Evolutionary conservation across 1,140 invertebrate species (phyloP), one percentile per base, ranked within the genome.

Genomic region (Drosophila repletoides): DNA sequence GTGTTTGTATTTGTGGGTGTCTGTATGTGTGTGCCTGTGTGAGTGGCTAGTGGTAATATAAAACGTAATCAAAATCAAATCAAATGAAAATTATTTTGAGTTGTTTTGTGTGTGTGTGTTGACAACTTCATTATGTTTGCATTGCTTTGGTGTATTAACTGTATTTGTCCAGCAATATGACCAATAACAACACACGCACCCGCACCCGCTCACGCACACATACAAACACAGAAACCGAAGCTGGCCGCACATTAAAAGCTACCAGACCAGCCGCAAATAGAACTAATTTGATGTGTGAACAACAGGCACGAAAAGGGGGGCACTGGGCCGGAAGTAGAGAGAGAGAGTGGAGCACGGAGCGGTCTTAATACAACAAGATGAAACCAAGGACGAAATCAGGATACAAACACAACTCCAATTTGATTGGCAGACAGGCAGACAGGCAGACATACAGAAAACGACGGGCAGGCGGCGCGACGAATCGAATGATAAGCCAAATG

Each of bases 71-170:
- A 84, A 84, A 84, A 84, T 84, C 79, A 84, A 79, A 84, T 84
- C 79, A 84, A 84, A 84, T 84, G 79, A 84, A 84, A 84, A 84
- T 84, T 71, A 76, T 79, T 84, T 73, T 43, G 48, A 84, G 66
- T 79, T 69, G 69, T 68, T 36, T 69, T 64, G 58, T 67, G 45
- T 70, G 70, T 64, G 58, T 67, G 45, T 70, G 70, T 63, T 83
- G 79, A 84, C 80, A 84, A 79, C 65, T 84, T 84, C 79, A 84
- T 79, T 84, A 84, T 84, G 79, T 84, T 84, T 84, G 79, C 73
- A 83, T 83, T 81, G 77, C 77, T 58, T 77, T 70, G 46, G 55
- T 36, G 43, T 53, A 40, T 40, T 45, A 26, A 36, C 41, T 9
- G 33, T 80, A 56, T 80, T 72, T 81, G 76, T 68, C 61, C 58